Evolutionary conservation across 2,797 vertebrate genomes (phyloP), one percentile per base, ranked within the genome.

Genomic region (Eospalax fontanierii): DNA sequence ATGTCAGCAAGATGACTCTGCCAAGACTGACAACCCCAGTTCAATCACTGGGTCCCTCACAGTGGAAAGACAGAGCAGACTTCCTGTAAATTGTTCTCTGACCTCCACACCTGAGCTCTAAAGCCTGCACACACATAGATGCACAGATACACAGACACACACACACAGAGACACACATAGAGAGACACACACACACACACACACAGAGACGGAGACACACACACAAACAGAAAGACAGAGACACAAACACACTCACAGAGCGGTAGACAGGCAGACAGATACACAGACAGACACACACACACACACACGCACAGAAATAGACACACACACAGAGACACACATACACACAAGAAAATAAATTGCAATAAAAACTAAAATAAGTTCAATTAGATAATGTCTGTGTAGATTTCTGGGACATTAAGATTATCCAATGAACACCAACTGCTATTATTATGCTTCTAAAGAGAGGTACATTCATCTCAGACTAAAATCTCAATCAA

Each of bases 401-500:
- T 19, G 30, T 63, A 70, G 33, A 26, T 75, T 4, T 90, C 80
- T 10, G 59, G 66, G 43, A 75, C 59, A 90, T 82, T 11, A 54
- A 65, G 92, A 71, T 38, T 79, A 86, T 86, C 92, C 83, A 65
- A 35, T 82, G 76, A 80, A 75, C 3, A 82, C 5, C 3, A 35
- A 74, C 1, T 76, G 61, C 76, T 86, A 33, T 57, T 86, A 33
- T 57, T 93, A 63, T 71, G 11, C 73, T 63, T 90, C 79, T 85
- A 87, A 18, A 63, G 61, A 87, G 66, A 87, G 71, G 14, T 43
- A 61, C 28, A 16, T 75, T 94, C 19, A 74, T 90, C 65, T 82
- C 61, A 82, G 89, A 85, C 85, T 87, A 84, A 82, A 38, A 43
- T 33, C 61, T 81, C 30, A 68, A 66, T 66, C 26, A 70, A 76